Evolutionary conservation across 2,113 vertebrate genomes (phyloP).

Genomic region (Nannospalax galili): DNA sequence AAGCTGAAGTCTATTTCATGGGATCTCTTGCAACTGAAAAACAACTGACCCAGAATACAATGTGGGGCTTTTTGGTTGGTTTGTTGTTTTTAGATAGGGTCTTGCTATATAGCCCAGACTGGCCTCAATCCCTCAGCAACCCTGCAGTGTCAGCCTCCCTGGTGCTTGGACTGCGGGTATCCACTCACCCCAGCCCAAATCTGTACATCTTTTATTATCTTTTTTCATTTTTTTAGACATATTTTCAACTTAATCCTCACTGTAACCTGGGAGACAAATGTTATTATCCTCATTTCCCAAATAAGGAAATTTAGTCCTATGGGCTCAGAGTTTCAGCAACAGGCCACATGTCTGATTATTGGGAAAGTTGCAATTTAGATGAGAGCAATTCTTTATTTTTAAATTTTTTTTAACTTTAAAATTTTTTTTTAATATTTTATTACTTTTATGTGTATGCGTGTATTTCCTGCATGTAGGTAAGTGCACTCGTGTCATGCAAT

Average conservation of each 20-base stretch:
- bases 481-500: too few species aligned
- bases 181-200: neutral
- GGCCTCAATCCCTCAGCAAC: neutral
- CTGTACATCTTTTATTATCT: neutral
- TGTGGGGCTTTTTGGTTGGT: too few species aligned
- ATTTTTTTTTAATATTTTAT: too few species aligned
- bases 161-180: neutral
- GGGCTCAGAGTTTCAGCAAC: neutral
- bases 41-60: neutral
- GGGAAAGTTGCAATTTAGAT: neutral
- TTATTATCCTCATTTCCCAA: neutral
- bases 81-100: too few species aligned
- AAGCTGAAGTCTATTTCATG: neutral
- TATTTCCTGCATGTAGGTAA: too few species aligned
- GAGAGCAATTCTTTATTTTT: too few species aligned
- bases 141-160: neutral
- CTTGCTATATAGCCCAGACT: neutral
- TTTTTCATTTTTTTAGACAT: neutral
- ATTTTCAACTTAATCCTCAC: conserved; percentile 12
- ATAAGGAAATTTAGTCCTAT: neutral
- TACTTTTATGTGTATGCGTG: too few species aligned
- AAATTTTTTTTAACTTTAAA: too few species aligned
- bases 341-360: neutral
- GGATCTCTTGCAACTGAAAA: neutral
- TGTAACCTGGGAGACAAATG: neutral